These are phyloP conservation scores for Syngnathoides biaculeatus DNA, from an alignment of 2,113 vertebrate species.

Conservation along the genomic window DNA sequence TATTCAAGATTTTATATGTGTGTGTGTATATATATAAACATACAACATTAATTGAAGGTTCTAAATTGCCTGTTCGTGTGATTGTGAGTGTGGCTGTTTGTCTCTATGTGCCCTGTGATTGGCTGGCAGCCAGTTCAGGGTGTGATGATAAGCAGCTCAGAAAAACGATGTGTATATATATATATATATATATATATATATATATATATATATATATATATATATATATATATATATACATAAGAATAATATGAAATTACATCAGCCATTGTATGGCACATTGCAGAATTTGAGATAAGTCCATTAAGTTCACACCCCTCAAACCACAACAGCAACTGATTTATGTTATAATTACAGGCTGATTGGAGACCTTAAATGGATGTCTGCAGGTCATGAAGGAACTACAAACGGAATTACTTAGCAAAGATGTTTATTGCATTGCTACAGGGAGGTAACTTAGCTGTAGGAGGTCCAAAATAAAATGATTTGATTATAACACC, in stretches of 20 bases:
- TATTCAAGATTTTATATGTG: not conserved
- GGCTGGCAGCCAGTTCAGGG: too few relatives aligned
- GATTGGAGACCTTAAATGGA: slow-evolving; percentile 51
- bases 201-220: too few relatives aligned
- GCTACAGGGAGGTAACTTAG: slow-evolving; percentile 36
- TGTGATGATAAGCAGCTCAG: too few relatives aligned
- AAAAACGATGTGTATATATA: too few relatives aligned
- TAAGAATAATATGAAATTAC: slow-evolving; percentile 15
- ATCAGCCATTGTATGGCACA: slow-evolving; percentile 30
- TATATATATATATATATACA: too few relatives aligned
- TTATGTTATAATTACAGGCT: slow-evolving; percentile 39
- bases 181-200: too few relatives aligned
- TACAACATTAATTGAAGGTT: too few relatives aligned
- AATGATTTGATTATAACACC: slow-evolving; percentile 58
- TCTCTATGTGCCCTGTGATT: too few relatives aligned
- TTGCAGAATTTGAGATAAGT: slow-evolving; percentile 36
- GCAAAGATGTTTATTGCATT: slow-evolving; percentile 50
- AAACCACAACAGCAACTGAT: slow-evolving; percentile 38
- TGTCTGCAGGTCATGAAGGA: slow-evolving; percentile 50
- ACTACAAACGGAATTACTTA: slow-evolving; percentile 47
- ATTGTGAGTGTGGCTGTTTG: too few relatives aligned
- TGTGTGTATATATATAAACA: too few relatives aligned
- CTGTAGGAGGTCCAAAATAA: slow-evolving; percentile 45
- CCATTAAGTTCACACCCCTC: slow-evolving; percentile 39
- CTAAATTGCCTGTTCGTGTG: too few relatives aligned